phyloP scores from a whole-genome alignment of 2,888 invertebrate genomes.

The Gymnocheta viridis region DNA sequence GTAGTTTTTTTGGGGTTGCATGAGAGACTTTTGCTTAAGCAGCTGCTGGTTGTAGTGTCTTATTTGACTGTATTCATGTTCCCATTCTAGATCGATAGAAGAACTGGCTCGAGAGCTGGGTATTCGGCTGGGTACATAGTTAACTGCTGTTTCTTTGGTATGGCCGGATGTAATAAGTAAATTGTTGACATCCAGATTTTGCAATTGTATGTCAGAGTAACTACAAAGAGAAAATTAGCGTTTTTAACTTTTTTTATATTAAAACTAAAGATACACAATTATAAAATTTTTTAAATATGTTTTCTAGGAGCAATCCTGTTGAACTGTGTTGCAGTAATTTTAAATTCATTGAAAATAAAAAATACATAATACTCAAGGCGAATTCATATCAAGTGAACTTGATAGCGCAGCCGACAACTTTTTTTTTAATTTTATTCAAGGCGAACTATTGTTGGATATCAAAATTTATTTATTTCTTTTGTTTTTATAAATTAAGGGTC shows the following conservation, averaged over 20 bases:
- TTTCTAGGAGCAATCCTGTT: too few species aligned
- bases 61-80: conserved; percentile 83
- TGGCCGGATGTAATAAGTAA: conserved; percentile 78
- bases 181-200: conserved; percentile 85
- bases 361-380: too few species aligned
- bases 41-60: conserved; percentile 65
- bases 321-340: too few species aligned
- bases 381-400: too few species aligned
- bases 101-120: conserved; percentile 85
- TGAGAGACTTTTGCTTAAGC: conserved; percentile 71
- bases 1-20: conserved; percentile 71
- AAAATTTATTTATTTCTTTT: too few species aligned
- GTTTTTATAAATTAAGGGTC: too few species aligned
- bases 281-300: too few species aligned
- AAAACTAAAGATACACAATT: too few species aligned
- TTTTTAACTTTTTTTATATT: not conserved
- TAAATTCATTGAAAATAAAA: too few species aligned
- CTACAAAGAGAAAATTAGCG: conserved; percentile 75
- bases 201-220: conserved; percentile 84
- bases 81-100: conserved; percentile 88
- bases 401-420: too few species aligned
- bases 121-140: conserved; percentile 70
- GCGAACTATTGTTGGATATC: too few species aligned
- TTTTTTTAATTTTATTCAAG: too few species aligned
- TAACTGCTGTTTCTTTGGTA: conserved; percentile 78